A percentile compares a stretch with the other conserved stretches of the same genome.
Conservation (phyloP, 2,797 vertebrate species). For the Melanotaenia maccullochi region DNA sequence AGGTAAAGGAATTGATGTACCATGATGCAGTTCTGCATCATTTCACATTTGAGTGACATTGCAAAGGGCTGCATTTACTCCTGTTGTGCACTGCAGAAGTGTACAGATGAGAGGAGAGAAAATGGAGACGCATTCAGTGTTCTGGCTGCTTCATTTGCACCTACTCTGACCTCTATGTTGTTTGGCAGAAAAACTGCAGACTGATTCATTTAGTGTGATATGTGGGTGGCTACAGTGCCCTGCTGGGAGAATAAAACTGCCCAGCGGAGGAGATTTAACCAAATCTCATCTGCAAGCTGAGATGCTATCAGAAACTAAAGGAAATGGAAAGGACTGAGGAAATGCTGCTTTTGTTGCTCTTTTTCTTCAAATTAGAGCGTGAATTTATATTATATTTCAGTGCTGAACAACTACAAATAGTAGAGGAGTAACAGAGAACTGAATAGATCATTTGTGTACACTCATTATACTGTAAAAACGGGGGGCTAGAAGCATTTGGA, state of each 20-base stretch:
- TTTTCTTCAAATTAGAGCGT: constrained; percentile 9
- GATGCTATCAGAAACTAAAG: constrained; percentile 30
- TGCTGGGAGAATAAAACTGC: constrained; percentile 43
- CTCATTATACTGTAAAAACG: not conserved
- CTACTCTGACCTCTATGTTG: constrained; percentile 34
- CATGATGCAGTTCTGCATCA: not conserved
- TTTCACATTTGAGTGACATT: not conserved
- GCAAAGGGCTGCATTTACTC: not conserved
- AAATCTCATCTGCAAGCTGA: constrained; percentile 44
- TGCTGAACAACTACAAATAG: not conserved
- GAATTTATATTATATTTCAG: constrained; percentile 15
- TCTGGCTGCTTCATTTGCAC: constrained; percentile 30
- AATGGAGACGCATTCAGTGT: constrained; percentile 21
- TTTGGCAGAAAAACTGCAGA: constrained; percentile 46
- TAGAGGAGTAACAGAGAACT: no score
- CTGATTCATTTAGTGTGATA: constrained; percentile 58
- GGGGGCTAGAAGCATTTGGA: not conserved
- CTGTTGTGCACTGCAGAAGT: not conserved
- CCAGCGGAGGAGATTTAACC: constrained; percentile 27
- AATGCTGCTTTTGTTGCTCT: constrained; percentile 3
- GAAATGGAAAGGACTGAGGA: not conserved
- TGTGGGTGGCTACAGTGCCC: constrained; percentile 59
- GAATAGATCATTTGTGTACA: not conserved
- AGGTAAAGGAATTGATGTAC: not conserved
- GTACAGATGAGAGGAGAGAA: constrained; percentile 4